Evolutionary conservation across 2,888 invertebrate genomes (phyloP).

Genomic region (Temnothorax ravouxi): DNA sequence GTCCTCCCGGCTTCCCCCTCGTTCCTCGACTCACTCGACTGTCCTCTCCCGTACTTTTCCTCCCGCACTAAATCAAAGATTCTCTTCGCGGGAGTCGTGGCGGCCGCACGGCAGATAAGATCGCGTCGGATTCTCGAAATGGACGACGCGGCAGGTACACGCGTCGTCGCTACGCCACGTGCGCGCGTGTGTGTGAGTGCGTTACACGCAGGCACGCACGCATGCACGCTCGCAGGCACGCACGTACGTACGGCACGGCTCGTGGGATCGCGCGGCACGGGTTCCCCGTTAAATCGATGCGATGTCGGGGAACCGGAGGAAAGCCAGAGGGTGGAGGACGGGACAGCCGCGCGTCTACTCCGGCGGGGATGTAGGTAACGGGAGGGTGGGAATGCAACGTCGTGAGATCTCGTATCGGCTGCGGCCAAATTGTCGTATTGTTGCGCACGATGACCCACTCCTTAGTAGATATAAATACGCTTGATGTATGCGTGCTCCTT

Average conservation of each 20-base stretch:
- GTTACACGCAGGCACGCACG: background rate
- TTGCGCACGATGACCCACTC: constrained; percentile 68
- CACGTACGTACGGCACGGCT: constrained; percentile 36
- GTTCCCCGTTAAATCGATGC: constrained; percentile 64
- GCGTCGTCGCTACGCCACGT: constrained; percentile 57
- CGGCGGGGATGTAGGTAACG: constrained; percentile 36
- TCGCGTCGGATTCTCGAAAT: constrained; percentile 78
- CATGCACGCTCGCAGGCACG: constrained; percentile 8
- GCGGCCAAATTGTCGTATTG: constrained; percentile 81
- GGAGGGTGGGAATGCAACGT: constrained; percentile 65
- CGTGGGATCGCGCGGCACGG: constrained; percentile 62
- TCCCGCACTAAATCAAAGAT: constrained; percentile 78
- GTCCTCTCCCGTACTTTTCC: constrained; percentile 34
- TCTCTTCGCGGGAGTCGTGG: constrained; percentile 79
- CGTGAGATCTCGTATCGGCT: constrained; percentile 76
- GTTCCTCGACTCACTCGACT: constrained; percentile 1
- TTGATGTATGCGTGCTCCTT: constrained; percentile 75
- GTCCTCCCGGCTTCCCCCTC: background rate
- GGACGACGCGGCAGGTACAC: constrained; percentile 66
- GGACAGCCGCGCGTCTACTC: constrained; percentile 36
- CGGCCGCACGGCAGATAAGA: constrained; percentile 75
- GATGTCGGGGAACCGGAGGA: constrained; percentile 16
- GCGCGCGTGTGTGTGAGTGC: constrained; percentile 41
- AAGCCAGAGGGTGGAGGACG: constrained; percentile 7
- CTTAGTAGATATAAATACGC: constrained; percentile 73